phyloP scores from a whole-genome alignment of 2,797 vertebrate species.

The Avahi laniger region DNA sequence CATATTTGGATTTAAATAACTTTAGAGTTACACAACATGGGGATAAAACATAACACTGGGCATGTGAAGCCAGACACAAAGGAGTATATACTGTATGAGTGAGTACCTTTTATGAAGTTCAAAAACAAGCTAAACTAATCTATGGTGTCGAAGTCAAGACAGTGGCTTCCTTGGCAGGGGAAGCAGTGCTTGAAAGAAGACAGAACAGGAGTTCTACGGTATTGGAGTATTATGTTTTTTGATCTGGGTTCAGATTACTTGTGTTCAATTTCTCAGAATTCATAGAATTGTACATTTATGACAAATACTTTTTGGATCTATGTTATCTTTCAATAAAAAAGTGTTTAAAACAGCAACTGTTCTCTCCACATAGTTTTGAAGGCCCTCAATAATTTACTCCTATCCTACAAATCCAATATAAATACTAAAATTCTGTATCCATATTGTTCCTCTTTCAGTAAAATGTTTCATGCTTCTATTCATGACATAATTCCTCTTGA shows the following conservation, averaged over 20 bases:
- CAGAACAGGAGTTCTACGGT: not conserved
- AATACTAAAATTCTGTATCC: not conserved
- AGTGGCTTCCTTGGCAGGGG: not conserved
- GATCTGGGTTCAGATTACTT: not conserved
- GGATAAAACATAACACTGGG: not conserved
- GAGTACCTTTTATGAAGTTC: not conserved
- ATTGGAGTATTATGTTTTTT: not conserved
- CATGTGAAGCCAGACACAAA: not conserved
- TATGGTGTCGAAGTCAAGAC: not conserved
- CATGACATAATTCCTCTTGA: not conserved
- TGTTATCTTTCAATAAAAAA: not conserved
- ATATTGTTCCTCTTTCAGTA: not conserved
- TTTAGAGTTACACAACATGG: not conserved
- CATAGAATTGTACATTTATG: not conserved
- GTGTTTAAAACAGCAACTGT: not conserved
- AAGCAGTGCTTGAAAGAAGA: not conserved
- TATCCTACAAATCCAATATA: not conserved
- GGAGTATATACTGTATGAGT: not conserved
- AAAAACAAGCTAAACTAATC: not conserved
- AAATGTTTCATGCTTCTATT: not conserved
- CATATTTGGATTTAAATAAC: not conserved
- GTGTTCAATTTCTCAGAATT: not conserved
- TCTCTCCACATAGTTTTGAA: not conserved
- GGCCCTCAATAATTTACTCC: not conserved
- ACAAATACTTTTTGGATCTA: not conserved